Conservation (phyloP, 2,888 invertebrate genomes). For the Cerastis rubricosa region DNA sequence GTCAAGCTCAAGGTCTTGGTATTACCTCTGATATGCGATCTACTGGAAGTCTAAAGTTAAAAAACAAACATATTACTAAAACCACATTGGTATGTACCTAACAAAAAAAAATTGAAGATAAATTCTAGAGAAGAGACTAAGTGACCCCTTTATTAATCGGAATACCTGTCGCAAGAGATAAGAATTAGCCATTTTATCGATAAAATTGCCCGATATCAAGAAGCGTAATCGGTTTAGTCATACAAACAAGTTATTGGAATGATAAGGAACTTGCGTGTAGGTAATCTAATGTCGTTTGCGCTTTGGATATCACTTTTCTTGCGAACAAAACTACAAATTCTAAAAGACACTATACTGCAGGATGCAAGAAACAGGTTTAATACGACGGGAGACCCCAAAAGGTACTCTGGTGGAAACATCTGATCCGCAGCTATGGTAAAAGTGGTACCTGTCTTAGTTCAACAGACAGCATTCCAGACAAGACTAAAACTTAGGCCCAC, state of each 20-base stretch:
- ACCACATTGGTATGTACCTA: background rate
- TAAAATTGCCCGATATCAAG: conserved; percentile 34
- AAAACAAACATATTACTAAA: background rate
- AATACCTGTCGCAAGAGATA: conserved; percentile 42
- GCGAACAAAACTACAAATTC: background rate
- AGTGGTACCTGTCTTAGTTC: background rate
- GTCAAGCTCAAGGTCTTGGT: background rate
- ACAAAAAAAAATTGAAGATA: background rate
- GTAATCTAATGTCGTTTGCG: conserved; percentile 7
- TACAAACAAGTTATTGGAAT: conserved; percentile 34
- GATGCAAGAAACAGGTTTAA: background rate
- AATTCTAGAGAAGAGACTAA: background rate
- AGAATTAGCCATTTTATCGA: conserved; percentile 29
- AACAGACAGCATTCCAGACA: background rate
- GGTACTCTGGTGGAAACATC: background rate
- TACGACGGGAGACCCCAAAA: background rate
- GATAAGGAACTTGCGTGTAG: conserved; percentile 26
- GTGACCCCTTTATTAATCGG: conserved; percentile 39
- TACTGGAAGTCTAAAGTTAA: background rate
- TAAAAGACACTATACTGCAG: background rate
- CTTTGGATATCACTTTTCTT: conserved; percentile 2
- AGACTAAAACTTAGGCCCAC: background rate
- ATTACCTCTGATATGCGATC: background rate
- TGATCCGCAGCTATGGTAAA: background rate
- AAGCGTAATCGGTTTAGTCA: conserved; percentile 36